Evolutionary conservation across 2,888 invertebrate species (phyloP).

Genomic region (Pristionchus maxplancki): DNA sequence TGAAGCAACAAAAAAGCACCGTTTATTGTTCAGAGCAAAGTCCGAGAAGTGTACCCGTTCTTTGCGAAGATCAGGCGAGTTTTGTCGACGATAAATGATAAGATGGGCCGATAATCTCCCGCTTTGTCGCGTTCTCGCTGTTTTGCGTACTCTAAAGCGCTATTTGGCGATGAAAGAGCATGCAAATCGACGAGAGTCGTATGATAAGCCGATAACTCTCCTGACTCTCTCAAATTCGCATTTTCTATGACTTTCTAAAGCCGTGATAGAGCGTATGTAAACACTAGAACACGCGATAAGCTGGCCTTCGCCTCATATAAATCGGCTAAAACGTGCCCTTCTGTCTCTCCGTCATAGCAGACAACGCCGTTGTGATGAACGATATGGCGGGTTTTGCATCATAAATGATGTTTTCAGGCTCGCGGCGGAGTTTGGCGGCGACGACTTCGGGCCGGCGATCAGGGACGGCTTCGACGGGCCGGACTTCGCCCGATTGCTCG

Average conservation of each 20-base stretch:
- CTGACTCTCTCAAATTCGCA: too few species aligned
- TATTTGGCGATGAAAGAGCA: background rate
- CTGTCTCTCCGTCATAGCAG: too few species aligned
- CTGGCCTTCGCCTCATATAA: too few species aligned
- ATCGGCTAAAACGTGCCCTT: too few species aligned
- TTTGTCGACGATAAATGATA: background rate
- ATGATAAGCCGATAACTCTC: background rate
- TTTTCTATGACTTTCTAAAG: too few species aligned
- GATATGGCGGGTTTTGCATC: background rate
- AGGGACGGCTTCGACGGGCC: constrained; percentile 24
- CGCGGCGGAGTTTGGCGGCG: background rate
- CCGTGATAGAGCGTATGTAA: too few species aligned
- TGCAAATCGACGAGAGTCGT: background rate
- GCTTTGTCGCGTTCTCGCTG: background rate
- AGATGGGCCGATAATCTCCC: background rate
- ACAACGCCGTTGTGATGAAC: too few species aligned
- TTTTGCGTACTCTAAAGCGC: background rate
- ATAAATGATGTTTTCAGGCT: background rate
- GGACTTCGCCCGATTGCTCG: constrained; percentile 28
- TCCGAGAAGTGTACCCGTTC: too few species aligned
- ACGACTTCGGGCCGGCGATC: constrained; percentile 43
- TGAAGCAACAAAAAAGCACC: too few species aligned
- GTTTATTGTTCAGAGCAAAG: too few species aligned
- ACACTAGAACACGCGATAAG: too few species aligned
- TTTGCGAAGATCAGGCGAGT: background rate